phyloP scores from a whole-genome alignment of 2,888 invertebrate genomes.

The Polia nebulosa region DNA sequence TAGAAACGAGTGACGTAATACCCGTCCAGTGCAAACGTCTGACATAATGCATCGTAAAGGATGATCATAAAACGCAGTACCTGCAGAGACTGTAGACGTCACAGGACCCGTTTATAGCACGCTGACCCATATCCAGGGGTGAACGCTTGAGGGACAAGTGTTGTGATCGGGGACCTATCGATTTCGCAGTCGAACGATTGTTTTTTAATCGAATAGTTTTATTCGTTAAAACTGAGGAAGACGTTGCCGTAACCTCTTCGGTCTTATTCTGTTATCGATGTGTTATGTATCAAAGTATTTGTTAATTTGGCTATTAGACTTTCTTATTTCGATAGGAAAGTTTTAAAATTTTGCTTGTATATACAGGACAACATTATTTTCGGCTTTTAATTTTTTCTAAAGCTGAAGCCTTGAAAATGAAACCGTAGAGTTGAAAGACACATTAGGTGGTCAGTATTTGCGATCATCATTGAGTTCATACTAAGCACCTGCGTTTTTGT shows the following conservation, averaged over 20 bases:
- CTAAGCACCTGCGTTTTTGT: slow-evolving; percentile 4
- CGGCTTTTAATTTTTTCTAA: no score
- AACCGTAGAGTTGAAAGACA: neutral
- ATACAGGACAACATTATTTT: no score
- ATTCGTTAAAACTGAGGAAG: neutral
- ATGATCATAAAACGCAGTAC: slow-evolving; percentile 63
- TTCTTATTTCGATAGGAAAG: no score
- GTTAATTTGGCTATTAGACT: no score
- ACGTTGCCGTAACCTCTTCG: neutral
- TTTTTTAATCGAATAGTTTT: neutral
- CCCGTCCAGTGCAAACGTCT: slow-evolving; percentile 4
- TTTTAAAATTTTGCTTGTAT: no score
- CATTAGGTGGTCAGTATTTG: neutral
- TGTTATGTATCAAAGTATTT: no score
- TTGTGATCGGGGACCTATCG: slow-evolving; percentile 33
- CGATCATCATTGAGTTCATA: slow-evolving; percentile 24
- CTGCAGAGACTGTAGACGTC: slow-evolving; percentile 68
- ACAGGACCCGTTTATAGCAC: slow-evolving; percentile 78
- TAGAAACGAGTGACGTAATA: slow-evolving; percentile 28
- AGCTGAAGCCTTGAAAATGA: no score
- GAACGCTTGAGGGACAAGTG: slow-evolving; percentile 68
- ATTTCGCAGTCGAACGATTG: slow-evolving; percentile 29
- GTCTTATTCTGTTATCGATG: no score
- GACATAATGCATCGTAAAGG: slow-evolving; percentile 54
- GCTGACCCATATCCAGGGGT: slow-evolving; percentile 83